Conservation (phyloP, 2,113 vertebrate species). For the Laticauda laticaudata region DNA sequence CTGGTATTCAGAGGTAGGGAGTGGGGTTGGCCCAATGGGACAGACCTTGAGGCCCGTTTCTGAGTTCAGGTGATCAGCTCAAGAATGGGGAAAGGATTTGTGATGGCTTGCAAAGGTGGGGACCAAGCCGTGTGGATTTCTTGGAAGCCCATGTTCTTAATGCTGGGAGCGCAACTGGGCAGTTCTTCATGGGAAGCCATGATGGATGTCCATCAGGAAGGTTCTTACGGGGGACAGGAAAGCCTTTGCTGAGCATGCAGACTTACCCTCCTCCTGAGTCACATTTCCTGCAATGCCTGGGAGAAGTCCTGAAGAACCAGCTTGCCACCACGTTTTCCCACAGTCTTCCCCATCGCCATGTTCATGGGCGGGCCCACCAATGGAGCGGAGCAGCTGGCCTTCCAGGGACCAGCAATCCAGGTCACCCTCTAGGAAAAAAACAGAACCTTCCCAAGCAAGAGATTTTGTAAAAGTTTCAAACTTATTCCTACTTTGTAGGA, state of each 20-base stretch:
- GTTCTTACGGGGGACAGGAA: neutral
- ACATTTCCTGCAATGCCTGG: neutral
- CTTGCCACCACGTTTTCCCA: neutral
- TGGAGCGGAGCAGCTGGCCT: too few relatives aligned
- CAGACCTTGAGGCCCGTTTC: neutral
- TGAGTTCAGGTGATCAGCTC: neutral
- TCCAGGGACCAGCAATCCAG: neutral
- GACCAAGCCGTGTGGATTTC: fast-evolving
- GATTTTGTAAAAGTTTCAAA: neutral
- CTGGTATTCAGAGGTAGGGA: neutral
- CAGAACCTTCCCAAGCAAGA: neutral
- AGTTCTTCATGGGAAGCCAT: neutral
- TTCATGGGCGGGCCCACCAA: neutral
- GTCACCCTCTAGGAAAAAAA: neutral
- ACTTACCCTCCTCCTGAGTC: neutral
- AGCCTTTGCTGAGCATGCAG: too few relatives aligned
- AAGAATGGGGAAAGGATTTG: neutral
- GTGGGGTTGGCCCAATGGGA: neutral
- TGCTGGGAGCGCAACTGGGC: neutral
- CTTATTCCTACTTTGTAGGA: neutral
- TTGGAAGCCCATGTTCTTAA: neutral
- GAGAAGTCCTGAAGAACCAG: neutral
- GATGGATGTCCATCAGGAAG: neutral
- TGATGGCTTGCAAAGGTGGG: neutral
- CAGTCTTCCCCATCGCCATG: neutral